phyloP scores from a whole-genome alignment of 1,140 invertebrate species.

The Brachionus calyciflorus region DNA sequence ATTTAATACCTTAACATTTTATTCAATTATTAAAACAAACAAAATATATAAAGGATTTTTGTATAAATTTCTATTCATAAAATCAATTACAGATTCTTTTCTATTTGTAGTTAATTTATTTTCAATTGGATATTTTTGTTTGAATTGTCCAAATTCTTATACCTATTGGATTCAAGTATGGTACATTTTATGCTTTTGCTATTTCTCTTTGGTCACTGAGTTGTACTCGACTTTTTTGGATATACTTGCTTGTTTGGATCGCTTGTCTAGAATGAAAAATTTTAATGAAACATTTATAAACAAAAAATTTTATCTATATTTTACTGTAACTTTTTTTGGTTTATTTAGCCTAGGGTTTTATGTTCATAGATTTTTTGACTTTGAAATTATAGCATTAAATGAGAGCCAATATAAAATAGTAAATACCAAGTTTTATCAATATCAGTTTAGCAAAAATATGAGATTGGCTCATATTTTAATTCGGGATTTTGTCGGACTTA shows the following conservation, averaged over 20 bases:
- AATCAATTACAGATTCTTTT: background rate
- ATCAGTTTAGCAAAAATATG: background rate
- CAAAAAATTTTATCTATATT: background rate
- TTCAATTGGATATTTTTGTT: conserved; percentile 9
- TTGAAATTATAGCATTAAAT: background rate
- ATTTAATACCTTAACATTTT: conserved; percentile 17
- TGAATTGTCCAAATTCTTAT: background rate
- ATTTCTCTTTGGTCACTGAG: conserved; percentile 3
- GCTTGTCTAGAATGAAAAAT: background rate
- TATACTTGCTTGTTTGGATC: conserved; percentile 11
- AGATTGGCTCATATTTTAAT: background rate
- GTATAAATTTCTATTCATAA: background rate
- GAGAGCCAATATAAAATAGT: background rate
- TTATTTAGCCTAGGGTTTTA: conserved; percentile 7
- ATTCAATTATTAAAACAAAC: conserved; percentile 24
- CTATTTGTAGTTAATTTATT: background rate
- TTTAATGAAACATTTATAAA: background rate
- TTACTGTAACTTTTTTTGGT: background rate
- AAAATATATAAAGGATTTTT: background rate
- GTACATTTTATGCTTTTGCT: conserved; percentile 6
- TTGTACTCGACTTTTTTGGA: conserved; percentile 31
- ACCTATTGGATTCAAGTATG: conserved; percentile 11
- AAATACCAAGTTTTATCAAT: background rate
- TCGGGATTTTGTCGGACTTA: background rate
- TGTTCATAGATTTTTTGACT: conserved; percentile 26